phyloP scores from a whole-genome alignment of 2,113 vertebrate species.

The Nymphicus hollandicus region DNA sequence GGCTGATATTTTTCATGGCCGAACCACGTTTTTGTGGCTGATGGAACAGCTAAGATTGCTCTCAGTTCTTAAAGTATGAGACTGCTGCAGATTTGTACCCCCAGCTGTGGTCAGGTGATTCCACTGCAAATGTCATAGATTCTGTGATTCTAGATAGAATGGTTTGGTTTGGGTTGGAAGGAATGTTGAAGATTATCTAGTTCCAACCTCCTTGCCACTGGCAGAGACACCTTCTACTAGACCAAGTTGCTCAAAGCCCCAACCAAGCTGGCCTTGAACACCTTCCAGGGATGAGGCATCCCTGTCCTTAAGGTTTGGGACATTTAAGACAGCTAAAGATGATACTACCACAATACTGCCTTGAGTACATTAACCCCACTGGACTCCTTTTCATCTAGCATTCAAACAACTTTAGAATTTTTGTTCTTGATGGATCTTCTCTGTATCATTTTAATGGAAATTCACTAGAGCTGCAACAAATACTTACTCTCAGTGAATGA shows the following conservation, averaged over 20 bases:
- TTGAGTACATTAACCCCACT: background rate
- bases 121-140: background rate
- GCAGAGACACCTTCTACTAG: background rate
- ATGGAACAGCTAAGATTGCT: background rate
- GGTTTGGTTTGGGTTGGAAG: background rate
- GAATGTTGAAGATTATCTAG: background rate
- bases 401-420: background rate
- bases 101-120: background rate
- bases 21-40: fast-evolving
- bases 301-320: background rate
- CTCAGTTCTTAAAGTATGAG: background rate
- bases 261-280: background rate
- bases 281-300: background rate
- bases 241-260: background rate
- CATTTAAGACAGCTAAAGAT: background rate
- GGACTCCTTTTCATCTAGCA: background rate
- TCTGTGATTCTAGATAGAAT: background rate
- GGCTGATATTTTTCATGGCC: background rate
- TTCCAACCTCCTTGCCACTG: background rate
- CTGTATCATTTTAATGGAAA: background rate
- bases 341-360: background rate
- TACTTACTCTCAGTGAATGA: background rate
- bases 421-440: background rate
- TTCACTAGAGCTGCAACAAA: background rate
- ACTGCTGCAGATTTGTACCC: background rate